Conservation (phyloP, 2,113 vertebrate genomes). For the Pelodiscus sinensis region DNA sequence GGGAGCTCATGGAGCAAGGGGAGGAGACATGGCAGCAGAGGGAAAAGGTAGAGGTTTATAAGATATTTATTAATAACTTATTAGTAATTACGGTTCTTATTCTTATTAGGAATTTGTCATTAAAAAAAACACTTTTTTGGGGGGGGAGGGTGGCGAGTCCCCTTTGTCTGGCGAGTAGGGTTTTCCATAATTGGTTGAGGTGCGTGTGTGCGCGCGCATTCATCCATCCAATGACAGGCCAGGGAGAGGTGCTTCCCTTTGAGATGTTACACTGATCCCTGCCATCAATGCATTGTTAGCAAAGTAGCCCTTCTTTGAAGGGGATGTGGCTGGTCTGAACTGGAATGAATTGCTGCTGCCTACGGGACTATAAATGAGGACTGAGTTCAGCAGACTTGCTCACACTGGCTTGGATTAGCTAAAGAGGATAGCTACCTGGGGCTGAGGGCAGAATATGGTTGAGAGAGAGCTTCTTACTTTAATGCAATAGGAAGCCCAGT, state of each 20-base stretch:
- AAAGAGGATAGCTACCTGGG: not conserved
- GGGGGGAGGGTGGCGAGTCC: too few relatives aligned
- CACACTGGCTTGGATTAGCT: not conserved
- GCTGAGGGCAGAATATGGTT: not conserved
- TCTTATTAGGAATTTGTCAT: too few relatives aligned
- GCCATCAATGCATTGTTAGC: not conserved
- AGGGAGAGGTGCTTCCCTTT: not conserved
- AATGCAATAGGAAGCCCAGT: not conserved
- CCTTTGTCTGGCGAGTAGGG: too few relatives aligned
- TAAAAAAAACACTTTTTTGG: too few relatives aligned
- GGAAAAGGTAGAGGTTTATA: too few relatives aligned
- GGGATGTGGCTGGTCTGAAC: not conserved
- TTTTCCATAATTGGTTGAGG: too few relatives aligned
- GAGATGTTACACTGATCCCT: not conserved
- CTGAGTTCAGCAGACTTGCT: not conserved
- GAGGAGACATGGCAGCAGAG: too few relatives aligned
- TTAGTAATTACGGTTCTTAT: too few relatives aligned
- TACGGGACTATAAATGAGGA: accelerated
- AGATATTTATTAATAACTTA: too few relatives aligned
- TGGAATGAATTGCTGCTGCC: not conserved
- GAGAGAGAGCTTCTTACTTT: not conserved
- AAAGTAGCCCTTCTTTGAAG: not conserved
- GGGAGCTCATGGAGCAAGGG: too few relatives aligned
- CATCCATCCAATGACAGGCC: not conserved
- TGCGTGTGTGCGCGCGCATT: too few relatives aligned